Evolutionary conservation across 2,113 vertebrate genomes (phyloP).

Genomic region (cat (Felis catus)): F.catus_Fca126_mat1.0 CM031416.1:42710501-42711000

Average conservation of each 20-base stretch:
- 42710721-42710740: too few relatives aligned
- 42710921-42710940: neutral
- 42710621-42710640: neutral
- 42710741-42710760: too few relatives aligned
- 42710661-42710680: too few relatives aligned
- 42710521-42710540: neutral
- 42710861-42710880: neutral
- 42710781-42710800: too few relatives aligned
- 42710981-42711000: neutral
- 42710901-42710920: conserved; percentile 35
- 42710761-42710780: too few relatives aligned
- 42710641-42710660: neutral
- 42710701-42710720: too few relatives aligned
- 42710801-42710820: too few relatives aligned
- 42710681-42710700: too few relatives aligned
- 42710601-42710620: neutral
- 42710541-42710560: neutral
- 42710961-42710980: neutral
- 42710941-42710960: conserved; percentile 9
- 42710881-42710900: neutral
- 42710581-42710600: conserved; percentile 36
- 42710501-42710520: neutral
- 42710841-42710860: too few relatives aligned
- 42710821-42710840: too few relatives aligned
- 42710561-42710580: neutral